Conservation (phyloP, 2,797 vertebrate species). For the Pangasius djambal region DNA sequence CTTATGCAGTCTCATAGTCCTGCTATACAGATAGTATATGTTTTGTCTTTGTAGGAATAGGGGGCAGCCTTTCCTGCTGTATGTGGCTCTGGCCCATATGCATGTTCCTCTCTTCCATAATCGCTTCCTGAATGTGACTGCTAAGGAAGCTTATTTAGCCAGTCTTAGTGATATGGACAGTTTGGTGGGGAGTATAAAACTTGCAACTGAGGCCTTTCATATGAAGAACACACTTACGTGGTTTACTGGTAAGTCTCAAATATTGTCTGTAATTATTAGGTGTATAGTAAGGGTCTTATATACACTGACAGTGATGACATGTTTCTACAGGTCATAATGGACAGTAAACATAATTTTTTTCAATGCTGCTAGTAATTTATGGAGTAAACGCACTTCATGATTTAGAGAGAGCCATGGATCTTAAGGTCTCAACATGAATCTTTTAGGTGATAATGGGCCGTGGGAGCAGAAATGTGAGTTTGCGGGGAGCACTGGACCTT, state of each 20-base stretch:
- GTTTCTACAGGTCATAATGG: neutral
- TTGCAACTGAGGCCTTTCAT: constrained; percentile 65
- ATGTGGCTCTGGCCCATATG: constrained; percentile 90
- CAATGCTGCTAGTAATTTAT: neutral
- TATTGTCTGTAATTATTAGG: neutral
- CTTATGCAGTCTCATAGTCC: neutral
- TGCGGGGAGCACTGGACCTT: constrained; percentile 86
- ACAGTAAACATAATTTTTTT: neutral
- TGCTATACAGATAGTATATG: neutral
- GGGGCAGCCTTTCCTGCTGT: constrained; percentile 86
- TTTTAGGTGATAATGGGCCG: constrained; percentile 93
- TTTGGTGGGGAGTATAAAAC: constrained; percentile 84
- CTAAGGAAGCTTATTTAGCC: constrained; percentile 68
- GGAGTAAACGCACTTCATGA: neutral
- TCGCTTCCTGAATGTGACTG: neutral
- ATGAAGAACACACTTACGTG: constrained; percentile 86
- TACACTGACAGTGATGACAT: neutral
- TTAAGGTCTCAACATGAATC: neutral
- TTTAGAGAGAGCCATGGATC: neutral
- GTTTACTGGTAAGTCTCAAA: constrained; percentile 83
- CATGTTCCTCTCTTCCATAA: constrained; percentile 85
- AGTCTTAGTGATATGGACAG: constrained; percentile 87
- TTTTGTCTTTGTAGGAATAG: constrained; percentile 71
- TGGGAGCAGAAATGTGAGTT: constrained; percentile 96
- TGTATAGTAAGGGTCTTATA: neutral